These are phyloP conservation scores for Trichopria drosophilae DNA, from an alignment of 2,888 invertebrate genomes.

Conservation along the genomic window DNA sequence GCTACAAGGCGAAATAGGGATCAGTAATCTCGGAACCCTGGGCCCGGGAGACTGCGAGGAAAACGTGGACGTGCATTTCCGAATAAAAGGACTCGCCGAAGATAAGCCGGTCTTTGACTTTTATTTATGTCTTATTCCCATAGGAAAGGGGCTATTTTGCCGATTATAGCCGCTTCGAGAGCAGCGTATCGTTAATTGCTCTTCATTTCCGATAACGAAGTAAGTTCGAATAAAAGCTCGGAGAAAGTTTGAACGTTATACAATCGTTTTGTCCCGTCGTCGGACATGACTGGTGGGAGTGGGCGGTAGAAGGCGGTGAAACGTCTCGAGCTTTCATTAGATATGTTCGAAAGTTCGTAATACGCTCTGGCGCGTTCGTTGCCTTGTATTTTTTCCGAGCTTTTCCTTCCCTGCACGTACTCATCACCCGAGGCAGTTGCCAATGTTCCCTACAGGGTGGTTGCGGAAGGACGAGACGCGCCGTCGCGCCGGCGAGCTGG, in stretches of 20 bases:
- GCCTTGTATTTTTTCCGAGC: constrained; percentile 13
- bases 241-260: constrained; percentile 18
- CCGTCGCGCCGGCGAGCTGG: too few species aligned
- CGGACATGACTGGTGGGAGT: constrained; percentile 5
- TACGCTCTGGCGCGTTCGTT: too few species aligned
- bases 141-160: background rate
- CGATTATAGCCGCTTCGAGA: background rate
- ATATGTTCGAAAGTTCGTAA: constrained; percentile 20
- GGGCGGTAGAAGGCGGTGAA: constrained; percentile 9
- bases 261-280: constrained; percentile 22
- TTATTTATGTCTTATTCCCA: too few species aligned
- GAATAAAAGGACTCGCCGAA: too few species aligned
- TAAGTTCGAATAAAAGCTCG: constrained; percentile 4
- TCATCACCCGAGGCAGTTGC: constrained; percentile 27
- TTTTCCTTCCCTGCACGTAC: constrained; percentile 12
- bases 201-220: constrained; percentile 26
- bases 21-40: too few species aligned
- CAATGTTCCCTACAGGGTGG: too few species aligned
- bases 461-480: constrained; percentile 8
- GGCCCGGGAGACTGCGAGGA: too few species aligned
- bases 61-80: too few species aligned
- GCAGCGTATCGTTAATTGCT: constrained; percentile 26
- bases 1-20: too few species aligned
- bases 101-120: too few species aligned
- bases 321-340: constrained; percentile 19